Conservation (phyloP, 2,113 vertebrate genomes). For the Ia io region DNA sequence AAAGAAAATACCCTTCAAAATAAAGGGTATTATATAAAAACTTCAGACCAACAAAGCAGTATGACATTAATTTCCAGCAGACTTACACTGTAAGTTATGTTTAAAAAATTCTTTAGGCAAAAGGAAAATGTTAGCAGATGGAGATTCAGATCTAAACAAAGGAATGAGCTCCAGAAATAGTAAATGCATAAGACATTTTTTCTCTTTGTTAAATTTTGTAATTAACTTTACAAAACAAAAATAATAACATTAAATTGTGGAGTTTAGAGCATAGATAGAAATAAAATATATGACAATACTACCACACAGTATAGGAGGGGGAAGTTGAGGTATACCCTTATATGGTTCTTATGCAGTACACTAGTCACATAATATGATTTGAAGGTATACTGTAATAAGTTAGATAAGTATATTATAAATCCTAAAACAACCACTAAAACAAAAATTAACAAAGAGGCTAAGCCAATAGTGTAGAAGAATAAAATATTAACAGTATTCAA, state of each 20-base stretch:
- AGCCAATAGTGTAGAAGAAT: neutral
- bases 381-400: neutral
- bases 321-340: neutral
- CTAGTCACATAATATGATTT: neutral
- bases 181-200: neutral
- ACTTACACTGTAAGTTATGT: neutral
- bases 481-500: neutral
- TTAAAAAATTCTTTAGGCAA: slow-evolving; percentile 19
- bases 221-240: neutral
- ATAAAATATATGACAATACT: neutral
- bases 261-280: neutral
- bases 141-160: neutral
- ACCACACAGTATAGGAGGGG: neutral
- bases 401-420: neutral
- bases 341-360: neutral
- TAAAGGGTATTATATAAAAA: neutral
- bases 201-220: neutral
- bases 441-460: neutral
- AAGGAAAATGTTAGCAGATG: neutral
- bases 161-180: neutral
- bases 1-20: neutral
- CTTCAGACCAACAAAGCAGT: neutral
- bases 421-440: neutral
- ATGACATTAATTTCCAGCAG: slow-evolving; percentile 1
- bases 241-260: neutral